Evolutionary conservation across 2,888 invertebrate genomes (phyloP).

Genomic region (Rhyacophila evoluta): DNA sequence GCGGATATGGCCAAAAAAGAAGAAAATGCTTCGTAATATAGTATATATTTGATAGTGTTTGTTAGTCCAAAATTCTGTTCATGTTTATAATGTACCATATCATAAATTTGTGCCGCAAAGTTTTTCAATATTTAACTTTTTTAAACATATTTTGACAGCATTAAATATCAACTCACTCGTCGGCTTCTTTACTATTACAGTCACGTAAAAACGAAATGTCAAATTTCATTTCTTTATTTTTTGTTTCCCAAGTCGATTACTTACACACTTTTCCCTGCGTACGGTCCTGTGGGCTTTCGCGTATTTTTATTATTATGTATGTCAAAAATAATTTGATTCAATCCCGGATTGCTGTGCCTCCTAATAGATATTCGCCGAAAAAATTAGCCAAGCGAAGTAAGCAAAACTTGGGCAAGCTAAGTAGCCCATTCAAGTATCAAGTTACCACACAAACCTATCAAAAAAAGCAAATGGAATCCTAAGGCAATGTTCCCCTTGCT

Average conservation of each 20-base stretch:
- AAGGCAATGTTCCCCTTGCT: constrained; percentile 41
- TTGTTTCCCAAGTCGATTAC: constrained; percentile 25
- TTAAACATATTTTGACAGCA: too few species aligned
- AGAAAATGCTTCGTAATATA: too few species aligned
- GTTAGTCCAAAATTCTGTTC: too few species aligned
- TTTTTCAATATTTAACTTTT: too few species aligned
- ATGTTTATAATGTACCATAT: too few species aligned
- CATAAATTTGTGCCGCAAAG: too few species aligned
- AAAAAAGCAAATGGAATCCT: constrained; percentile 54
- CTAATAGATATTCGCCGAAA: background rate
- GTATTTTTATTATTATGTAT: constrained; percentile 11
- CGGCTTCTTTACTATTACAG: too few species aligned
- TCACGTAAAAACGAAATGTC: constrained; percentile 7
- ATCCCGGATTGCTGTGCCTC: constrained; percentile 29
- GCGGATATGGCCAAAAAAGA: too few species aligned
- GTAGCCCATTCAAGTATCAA: constrained; percentile 48
- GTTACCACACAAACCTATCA: constrained; percentile 52
- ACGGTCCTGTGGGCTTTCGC: constrained; percentile 28
- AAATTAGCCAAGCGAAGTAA: constrained; percentile 33
- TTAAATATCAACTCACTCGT: too few species aligned
- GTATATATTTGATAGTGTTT: too few species aligned
- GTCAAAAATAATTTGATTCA: constrained; percentile 30
- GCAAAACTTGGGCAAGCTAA: constrained; percentile 33
- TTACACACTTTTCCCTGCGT: background rate
- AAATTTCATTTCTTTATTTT: background rate